Evolutionary conservation across 1,140 invertebrate species (phyloP).

Genomic region (Capitella teleta): DNA sequence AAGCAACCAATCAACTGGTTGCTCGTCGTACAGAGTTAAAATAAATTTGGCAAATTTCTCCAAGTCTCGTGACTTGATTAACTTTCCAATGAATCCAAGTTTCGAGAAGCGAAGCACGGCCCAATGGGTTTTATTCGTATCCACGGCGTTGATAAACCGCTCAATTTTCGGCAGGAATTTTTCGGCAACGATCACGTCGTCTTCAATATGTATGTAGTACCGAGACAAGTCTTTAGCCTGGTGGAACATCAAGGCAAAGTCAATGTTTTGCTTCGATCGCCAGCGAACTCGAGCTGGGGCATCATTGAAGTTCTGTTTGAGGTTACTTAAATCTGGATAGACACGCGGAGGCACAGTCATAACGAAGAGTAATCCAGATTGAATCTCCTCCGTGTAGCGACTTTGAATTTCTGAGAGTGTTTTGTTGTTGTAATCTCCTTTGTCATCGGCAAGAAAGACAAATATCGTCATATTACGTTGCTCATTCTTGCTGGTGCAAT

Average conservation of each 20-base stretch:
- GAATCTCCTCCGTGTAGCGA: conserved; percentile 11
- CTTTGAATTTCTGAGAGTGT: conserved; percentile 8
- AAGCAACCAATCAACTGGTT: conserved; percentile 35
- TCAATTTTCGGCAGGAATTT: conserved; percentile 29
- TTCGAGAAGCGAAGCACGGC: conserved; percentile 32
- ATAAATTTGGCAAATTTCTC: conserved; percentile 22
- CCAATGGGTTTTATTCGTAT: conserved; percentile 17
- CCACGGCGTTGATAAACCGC: conserved; percentile 20
- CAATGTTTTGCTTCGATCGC: conserved; percentile 37
- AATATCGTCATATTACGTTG: too few species aligned
- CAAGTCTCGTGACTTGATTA: conserved; percentile 27
- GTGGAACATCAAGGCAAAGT: conserved; percentile 33
- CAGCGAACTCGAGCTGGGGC: conserved; percentile 25
- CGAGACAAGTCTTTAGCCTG: conserved; percentile 23
- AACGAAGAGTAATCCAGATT: conserved; percentile 31
- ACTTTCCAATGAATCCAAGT: conserved; percentile 38
- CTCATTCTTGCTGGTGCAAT: too few species aligned
- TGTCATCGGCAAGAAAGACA: conserved; percentile 19
- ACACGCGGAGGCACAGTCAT: conserved; percentile 21
- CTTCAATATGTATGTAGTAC: conserved; percentile 38
- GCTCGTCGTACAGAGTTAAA: conserved; percentile 27
- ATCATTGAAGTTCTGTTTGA: conserved; percentile 33
- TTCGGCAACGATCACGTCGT: conserved; percentile 32
- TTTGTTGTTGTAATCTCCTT: conserved; percentile 16
- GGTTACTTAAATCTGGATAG: conserved; percentile 26